Base-by-base conservation (phyloP, 1,140 invertebrate species). In the Lithobius niger region DNA sequence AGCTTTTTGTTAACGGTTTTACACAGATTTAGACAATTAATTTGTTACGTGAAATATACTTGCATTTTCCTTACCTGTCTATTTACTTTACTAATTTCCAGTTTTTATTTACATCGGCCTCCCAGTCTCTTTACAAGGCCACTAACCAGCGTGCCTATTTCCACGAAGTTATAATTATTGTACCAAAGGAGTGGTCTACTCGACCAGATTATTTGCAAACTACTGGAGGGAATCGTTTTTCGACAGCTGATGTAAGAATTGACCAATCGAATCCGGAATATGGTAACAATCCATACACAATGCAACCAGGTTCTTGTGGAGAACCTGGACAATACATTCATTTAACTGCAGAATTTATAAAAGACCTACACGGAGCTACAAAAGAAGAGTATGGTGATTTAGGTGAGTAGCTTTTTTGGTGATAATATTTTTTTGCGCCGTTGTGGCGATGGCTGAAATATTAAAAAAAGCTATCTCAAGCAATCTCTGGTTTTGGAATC, bases 271-370 rank as follows among this genome's bases (percentile, higher is more conserved):
- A 64, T 47, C 57, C 60, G 2, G 18, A 43, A 0, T 57, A 59
- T 31, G 61, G 58, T 2, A 36, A 65, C 43, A 28, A 27, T 36
- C 64, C 64, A 4, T 65, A 64, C 56, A 65, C 64, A 24, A 26
- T 65, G 44, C 64, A 65, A 57, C 58, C 62, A 18, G 65, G 66
- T 16, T 66, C 65, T 1, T 71, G 69, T 58, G 69, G 69, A 6
- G 60, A 64, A 27, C 44, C 56, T 0, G 69, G 68, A 1, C 60
- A 65, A 1, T 62, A 68, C 36, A 66, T 71, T 13, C 64, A 67
- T 42, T 31, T 71, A 3, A 60, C 63, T 2, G 58, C 65, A 1
- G 59, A 62, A 25, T 63, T 69, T 47, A 52, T 69, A 6, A 45
- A 27, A 2, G 51, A 60, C 26, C 31, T 58, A 15, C 31, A 58